Evolutionary conservation across 2,797 vertebrate species (phyloP).

Genomic region (Pseudopleuronectes americanus): DNA sequence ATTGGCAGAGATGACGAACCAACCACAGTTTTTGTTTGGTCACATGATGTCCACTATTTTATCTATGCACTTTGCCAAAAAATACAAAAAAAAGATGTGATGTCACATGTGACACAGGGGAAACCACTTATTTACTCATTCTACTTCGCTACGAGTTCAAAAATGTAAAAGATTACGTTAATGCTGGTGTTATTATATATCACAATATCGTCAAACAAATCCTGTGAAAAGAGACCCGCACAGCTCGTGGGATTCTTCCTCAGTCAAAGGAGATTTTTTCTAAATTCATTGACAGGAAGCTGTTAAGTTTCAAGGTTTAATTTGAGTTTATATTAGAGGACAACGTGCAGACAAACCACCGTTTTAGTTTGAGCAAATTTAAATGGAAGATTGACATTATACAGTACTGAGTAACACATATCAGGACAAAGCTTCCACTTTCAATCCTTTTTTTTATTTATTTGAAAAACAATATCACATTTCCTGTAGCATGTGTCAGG

Average conservation of each 20-base stretch:
- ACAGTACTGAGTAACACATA: too few relatives aligned
- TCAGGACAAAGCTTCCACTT: neutral
- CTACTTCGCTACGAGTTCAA: conserved; percentile 15
- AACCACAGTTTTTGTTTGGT: conserved; percentile 39
- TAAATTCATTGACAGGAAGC: too few relatives aligned
- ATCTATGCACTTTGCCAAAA: conserved; percentile 77
- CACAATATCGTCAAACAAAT: conserved; percentile 46
- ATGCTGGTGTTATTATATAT: conserved; percentile 37
- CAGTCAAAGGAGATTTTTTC: too few relatives aligned
- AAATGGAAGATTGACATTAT: too few relatives aligned
- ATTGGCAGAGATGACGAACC: conserved; percentile 34
- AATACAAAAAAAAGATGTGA: conserved; percentile 49
- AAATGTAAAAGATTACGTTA: conserved; percentile 32
- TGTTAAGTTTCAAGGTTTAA: too few relatives aligned
- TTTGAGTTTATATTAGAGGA: too few relatives aligned
- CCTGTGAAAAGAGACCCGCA: conserved; percentile 16
- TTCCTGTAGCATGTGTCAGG: neutral
- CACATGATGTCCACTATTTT: conserved; percentile 60
- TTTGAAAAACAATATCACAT: conserved; percentile 13
- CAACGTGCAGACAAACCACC: too few relatives aligned
- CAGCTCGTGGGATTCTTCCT: too few relatives aligned
- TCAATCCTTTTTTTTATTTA: neutral
- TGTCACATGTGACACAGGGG: conserved; percentile 65
- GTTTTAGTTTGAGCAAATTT: too few relatives aligned
- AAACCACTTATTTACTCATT: conserved; percentile 55